Evolutionary conservation across 2,797 vertebrate species (phyloP).

Genomic region (Cheirogaleus major): DNA sequence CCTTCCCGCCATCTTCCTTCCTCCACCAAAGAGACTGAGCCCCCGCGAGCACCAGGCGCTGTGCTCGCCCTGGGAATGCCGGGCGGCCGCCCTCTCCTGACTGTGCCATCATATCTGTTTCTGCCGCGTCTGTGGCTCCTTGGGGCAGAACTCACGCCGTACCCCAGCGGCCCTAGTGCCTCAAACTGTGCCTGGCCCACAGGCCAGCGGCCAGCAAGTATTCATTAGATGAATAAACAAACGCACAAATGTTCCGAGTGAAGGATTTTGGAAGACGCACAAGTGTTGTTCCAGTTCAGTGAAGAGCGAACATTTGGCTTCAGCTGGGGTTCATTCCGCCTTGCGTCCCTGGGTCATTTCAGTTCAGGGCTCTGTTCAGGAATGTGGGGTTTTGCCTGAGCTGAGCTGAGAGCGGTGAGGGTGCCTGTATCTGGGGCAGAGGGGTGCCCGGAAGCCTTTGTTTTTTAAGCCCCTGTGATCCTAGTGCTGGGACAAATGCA

Average conservation of each 20-base stretch:
- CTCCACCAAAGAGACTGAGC: background rate
- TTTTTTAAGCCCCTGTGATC: background rate
- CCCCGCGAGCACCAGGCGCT: fast-evolving
- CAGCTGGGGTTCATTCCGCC: background rate
- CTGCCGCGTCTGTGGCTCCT: background rate
- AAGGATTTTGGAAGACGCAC: background rate
- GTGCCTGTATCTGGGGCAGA: background rate
- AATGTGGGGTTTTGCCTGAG: background rate
- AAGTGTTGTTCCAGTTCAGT: background rate
- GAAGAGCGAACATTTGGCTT: background rate
- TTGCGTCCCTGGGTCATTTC: background rate
- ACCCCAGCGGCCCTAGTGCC: fast-evolving
- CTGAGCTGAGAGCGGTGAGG: background rate
- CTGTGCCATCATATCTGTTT: background rate
- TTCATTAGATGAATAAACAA: slow-evolving; percentile 14
- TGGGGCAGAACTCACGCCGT: background rate
- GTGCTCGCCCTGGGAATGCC: background rate
- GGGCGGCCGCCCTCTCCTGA: background rate
- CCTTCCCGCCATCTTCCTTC: too few relatives aligned
- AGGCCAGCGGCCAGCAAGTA: background rate
- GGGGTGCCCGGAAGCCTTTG: background rate
- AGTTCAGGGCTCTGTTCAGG: background rate
- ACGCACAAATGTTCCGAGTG: background rate
- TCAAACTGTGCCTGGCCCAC: background rate
- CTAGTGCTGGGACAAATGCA: background rate